Conservation (phyloP, 2,888 invertebrate genomes). For the Polydrusus cervinus region DNA sequence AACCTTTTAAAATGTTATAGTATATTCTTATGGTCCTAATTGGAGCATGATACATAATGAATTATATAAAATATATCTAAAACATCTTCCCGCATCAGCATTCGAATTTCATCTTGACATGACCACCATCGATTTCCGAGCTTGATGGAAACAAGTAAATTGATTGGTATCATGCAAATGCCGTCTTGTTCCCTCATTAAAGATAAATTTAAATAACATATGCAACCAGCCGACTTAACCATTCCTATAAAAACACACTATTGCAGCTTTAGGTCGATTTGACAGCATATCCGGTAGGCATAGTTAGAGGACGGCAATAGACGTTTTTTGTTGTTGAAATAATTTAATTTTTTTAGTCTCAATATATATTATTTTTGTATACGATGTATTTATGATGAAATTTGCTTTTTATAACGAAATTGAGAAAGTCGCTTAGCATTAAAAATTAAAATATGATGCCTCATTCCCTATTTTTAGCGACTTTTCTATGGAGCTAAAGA, state of each 20-base stretch:
- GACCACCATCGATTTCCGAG: slow-evolving; percentile 58
- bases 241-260: slow-evolving; percentile 51
- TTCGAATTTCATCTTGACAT: slow-evolving; percentile 46
- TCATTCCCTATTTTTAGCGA: too few relatives aligned
- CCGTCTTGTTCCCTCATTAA: slow-evolving; percentile 62
- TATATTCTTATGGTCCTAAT: too few relatives aligned
- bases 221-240: slow-evolving; percentile 52
- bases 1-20: too few relatives aligned
- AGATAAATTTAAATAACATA: slow-evolving; percentile 65
- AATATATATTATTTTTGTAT: too few relatives aligned
- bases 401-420: too few relatives aligned
- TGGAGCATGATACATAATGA: background rate
- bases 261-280: slow-evolving; percentile 48
- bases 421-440: too few relatives aligned
- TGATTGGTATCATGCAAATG: slow-evolving; percentile 62
- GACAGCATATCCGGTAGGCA: slow-evolving; percentile 53
- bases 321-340: background rate
- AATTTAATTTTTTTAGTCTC: background rate
- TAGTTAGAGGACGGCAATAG: background rate
- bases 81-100: slow-evolving; percentile 23
- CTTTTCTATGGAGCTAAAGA: too few relatives aligned
- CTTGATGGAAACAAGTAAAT: slow-evolving; percentile 58
- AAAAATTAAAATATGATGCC: too few relatives aligned
- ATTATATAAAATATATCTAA: background rate
- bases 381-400: too few relatives aligned